Conservation (phyloP, 2,797 vertebrate genomes). For the Hybognathus amarus region DNA sequence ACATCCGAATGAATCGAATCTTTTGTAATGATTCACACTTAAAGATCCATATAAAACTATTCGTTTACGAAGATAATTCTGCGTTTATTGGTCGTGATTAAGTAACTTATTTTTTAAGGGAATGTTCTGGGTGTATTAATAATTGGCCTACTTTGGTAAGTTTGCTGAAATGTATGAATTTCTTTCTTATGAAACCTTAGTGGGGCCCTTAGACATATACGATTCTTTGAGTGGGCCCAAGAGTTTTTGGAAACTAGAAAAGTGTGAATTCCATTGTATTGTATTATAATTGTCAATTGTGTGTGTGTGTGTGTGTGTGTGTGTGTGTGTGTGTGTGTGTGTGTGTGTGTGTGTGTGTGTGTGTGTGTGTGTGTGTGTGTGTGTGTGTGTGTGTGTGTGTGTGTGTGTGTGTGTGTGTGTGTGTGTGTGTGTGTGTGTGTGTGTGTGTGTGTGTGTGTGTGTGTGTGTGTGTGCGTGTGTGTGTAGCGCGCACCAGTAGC, state of each 20-base stretch:
- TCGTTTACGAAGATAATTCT: background rate
- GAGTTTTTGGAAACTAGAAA: background rate
- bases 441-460: too few relatives aligned
- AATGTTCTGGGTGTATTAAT: background rate
- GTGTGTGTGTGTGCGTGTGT: too few relatives aligned
- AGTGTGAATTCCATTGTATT: background rate
- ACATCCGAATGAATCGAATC: background rate
- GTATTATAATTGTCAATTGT: background rate
- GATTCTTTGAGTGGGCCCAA: too few relatives aligned
- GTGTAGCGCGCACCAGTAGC: too few relatives aligned
- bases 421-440: too few relatives aligned
- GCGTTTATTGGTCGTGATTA: background rate
- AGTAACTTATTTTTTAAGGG: background rate
- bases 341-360: too few relatives aligned
- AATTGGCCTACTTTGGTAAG: background rate
- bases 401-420: too few relatives aligned
- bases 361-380: too few relatives aligned
- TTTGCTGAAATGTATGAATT: background rate
- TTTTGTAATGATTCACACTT: background rate
- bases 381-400: too few relatives aligned
- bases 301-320: too few relatives aligned
- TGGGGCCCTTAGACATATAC: too few relatives aligned
- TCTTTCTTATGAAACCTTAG: background rate
- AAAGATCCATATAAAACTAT: background rate
- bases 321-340: too few relatives aligned